Evolutionary conservation across 2,113 vertebrate genomes (phyloP), one percentile per base, ranked within the genome.

Genomic region (Hypomesus transpacificus): DNA sequence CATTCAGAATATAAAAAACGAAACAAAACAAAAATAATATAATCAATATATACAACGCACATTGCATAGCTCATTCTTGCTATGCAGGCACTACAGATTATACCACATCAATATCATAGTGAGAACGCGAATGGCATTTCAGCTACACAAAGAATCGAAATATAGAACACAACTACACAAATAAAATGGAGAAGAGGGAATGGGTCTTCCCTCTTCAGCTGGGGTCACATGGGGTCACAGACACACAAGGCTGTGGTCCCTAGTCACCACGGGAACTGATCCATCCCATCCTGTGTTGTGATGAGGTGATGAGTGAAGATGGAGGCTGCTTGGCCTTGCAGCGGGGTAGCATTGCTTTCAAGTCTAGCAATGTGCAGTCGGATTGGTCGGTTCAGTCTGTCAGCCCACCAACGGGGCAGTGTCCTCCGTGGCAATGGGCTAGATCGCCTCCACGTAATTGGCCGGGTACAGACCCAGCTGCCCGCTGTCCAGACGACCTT

Each of bases 401-500:
- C 72, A 66, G 60, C 68, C 72, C 70, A 68, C 74, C 20, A 64
- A 74, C 0, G 58, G 80, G 54, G 66, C 64, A 52, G 73, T 7
- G 53, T 78, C 67, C 75, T 73, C 59, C 24, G 22, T 2, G 50
- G 56, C 56, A 46, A 82, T 73, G 71, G 68, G 80, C 80, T 95
- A 98, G 86, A 98, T 91, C 61, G 90, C 85, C 89, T 97, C 95
- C 78, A 98, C 95, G 0, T 98, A 98, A 90, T 98, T 98, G 87
- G 96, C 96, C 0, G 97, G 97, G 82, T 96, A 98, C 73, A 98
- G 92, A 84, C 97, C 97, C 65, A 96, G 88, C 86, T 94, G 91
- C 77, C 97, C 97, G 77, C 79, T 95, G 91, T 95, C 95, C 81
- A 98, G 93, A 57, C 95, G 95, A 83, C 97, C 97, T 91, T 95